Evolutionary conservation across 2,113 vertebrate genomes (phyloP), one percentile per base, ranked within the genome.

Genomic region (Machaerirhynchus nigripectus): DNA sequence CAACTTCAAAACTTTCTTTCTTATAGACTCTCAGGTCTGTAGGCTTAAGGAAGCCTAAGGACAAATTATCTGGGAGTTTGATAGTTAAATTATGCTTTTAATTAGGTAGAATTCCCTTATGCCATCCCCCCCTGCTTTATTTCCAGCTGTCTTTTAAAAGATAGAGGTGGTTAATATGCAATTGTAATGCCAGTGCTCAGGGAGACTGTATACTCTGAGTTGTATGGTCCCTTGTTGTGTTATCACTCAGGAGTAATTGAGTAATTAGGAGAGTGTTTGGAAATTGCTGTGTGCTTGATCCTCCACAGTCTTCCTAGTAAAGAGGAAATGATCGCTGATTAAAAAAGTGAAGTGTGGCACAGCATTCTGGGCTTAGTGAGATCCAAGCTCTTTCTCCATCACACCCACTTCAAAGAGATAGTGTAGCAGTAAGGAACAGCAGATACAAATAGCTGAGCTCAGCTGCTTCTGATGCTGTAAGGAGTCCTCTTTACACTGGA

Each of bases 51-150:
- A 93, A 60, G 35, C 20, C 10, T 53, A 61, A 50, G 63, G 18
- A 50, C 24, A 64, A 2, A 15, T 85, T 78, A 71, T 57, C 46
- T 28, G 35, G 11, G 61, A 67, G 10, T 59, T 47, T 67, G 42
- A 23, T 50, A 37, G 30, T 84, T 87, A 70, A 82, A 60, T 74
- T 70, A 24, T 74, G 16, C 37, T 89, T 81, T 76, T 56, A 30
- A 69, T 69, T 73, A 56, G 18, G 21, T 69, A 55, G 18, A 11
- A 31, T 59, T 50, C 5, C 5, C 10, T 11, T 14, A 60, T 37
- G 31, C 20, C 26, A 19, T 4, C 7, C 5, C 14, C 1, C 6
- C 1, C 7, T 6, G 4, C 2, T 0, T 56, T 64, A 76, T 69
- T 84, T 73, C 21, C 26, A 82, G 6, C 18, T 83, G 27, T 42